Conservation (phyloP, 2,797 vertebrate genomes). For the Ispidina picta region DNA sequence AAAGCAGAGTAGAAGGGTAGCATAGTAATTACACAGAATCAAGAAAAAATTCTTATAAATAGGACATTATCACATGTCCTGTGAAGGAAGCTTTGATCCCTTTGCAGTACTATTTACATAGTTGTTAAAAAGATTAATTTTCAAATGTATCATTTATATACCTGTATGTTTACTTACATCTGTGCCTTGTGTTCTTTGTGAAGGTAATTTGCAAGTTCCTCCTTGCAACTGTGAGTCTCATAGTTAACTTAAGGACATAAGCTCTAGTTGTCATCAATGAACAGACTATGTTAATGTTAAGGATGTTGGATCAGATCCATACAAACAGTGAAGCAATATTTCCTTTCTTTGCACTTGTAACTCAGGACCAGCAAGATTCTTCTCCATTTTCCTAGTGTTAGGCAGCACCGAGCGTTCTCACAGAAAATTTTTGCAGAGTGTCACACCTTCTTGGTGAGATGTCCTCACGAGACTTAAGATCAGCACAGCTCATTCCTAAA, state of each 20-base stretch:
- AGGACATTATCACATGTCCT: neutral
- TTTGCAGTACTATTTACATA: neutral
- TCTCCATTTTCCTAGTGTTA: neutral
- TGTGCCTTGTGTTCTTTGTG: neutral
- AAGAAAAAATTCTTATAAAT: conserved; percentile 58
- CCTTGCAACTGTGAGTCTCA: neutral
- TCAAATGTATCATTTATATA: neutral
- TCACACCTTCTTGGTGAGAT: neutral
- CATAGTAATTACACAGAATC: conserved; percentile 59
- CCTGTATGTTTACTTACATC: neutral
- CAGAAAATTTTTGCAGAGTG: neutral
- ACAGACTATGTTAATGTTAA: neutral
- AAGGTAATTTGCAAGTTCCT: neutral
- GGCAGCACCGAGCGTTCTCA: neutral
- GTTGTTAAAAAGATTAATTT: neutral
- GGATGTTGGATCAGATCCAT: neutral
- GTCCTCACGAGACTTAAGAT: conserved; percentile 36
- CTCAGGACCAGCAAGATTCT: neutral
- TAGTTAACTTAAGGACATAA: neutral
- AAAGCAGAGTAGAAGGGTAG: conserved; percentile 71
- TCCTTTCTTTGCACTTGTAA: neutral
- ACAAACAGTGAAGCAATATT: neutral
- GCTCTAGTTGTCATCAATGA: neutral
- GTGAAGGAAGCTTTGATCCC: neutral
- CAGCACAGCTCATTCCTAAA: conserved; percentile 47